Evolutionary conservation across 2,888 invertebrate genomes (phyloP).

Genomic region (Mallateleia sp.): DNA sequence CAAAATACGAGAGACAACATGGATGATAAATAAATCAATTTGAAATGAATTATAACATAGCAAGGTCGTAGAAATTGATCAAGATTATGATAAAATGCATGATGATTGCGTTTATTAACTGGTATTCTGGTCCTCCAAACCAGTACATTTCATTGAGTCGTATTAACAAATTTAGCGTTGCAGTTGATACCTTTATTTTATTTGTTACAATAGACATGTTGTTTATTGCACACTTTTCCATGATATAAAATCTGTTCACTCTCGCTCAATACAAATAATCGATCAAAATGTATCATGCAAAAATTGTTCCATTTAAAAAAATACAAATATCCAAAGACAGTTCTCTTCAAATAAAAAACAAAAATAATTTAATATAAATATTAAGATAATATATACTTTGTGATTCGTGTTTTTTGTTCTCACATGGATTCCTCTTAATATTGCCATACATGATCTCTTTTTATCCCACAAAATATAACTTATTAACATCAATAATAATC

Average conservation of each 20-base stretch:
- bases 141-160: constrained; percentile 85
- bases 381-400: constrained; percentile 84
- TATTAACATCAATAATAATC: constrained; percentile 58
- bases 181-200: constrained; percentile 87
- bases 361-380: constrained; percentile 89
- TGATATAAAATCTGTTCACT: constrained; percentile 87
- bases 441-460: constrained; percentile 77
- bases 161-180: constrained; percentile 87
- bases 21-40: no score
- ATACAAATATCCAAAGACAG: constrained; percentile 85
- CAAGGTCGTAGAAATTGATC: constrained; percentile 11
- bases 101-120: constrained; percentile 87
- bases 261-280: constrained; percentile 86
- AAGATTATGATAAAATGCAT: constrained; percentile 81
- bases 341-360: constrained; percentile 82
- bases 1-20: no score
- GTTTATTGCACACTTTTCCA: constrained; percentile 88
- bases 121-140: constrained; percentile 84
- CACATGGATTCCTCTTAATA: constrained; percentile 80
- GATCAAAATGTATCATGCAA: constrained; percentile 82
- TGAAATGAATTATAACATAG: background rate
- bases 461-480: constrained; percentile 59
- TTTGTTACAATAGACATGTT: constrained; percentile 87
- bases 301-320: constrained; percentile 84
- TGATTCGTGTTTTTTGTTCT: constrained; percentile 74